These are phyloP conservation scores for Palythoa caribaeorum DNA, from an alignment of 92 coral and sea anemone genomes.

Conservation along the genomic window DNA sequence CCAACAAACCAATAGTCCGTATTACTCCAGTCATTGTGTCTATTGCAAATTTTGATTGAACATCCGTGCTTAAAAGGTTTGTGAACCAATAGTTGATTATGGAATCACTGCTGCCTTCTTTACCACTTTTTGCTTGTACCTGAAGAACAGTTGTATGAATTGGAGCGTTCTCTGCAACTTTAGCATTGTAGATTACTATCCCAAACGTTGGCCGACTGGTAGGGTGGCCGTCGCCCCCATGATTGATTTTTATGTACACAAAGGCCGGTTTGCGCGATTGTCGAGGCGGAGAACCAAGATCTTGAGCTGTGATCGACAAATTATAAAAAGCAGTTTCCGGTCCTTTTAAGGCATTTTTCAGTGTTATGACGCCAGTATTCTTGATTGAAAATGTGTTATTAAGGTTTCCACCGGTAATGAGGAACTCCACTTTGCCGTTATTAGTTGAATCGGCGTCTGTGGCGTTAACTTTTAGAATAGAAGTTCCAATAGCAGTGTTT, in stretches of 20 bases:
- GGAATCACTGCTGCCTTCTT: conserved; percentile 23
- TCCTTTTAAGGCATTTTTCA: conserved; percentile 55
- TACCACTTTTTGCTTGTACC: conserved; percentile 60
- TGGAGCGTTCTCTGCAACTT: conserved; percentile 73
- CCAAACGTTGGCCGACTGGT: conserved; percentile 51
- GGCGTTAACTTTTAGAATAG: conserved; percentile 80
- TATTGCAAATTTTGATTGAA: conserved; percentile 61
- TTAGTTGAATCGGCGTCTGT: conserved; percentile 75
- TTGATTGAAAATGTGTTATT: conserved; percentile 76
- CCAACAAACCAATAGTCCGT: conserved; percentile 61
- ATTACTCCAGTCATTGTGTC: conserved; percentile 70
- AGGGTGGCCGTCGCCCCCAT: conserved; percentile 28
- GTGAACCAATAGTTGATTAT: conserved; percentile 60
- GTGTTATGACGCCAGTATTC: conserved; percentile 57
- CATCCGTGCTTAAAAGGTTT: conserved; percentile 55
- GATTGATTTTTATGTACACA: conserved; percentile 62
- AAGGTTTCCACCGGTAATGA: conserved; percentile 58
- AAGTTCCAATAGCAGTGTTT: conserved; percentile 73
- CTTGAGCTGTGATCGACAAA: conserved; percentile 69
- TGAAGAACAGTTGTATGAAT: conserved; percentile 57
- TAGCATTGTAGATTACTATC: conserved; percentile 56
- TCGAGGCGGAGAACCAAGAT: conserved; percentile 63
- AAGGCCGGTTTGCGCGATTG: conserved; percentile 63
- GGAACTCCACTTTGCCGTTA: conserved; percentile 65
- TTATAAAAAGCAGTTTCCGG: conserved; percentile 59